phyloP scores from a whole-genome alignment of 2,888 invertebrate species.

The Adineta ricciae region DNA sequence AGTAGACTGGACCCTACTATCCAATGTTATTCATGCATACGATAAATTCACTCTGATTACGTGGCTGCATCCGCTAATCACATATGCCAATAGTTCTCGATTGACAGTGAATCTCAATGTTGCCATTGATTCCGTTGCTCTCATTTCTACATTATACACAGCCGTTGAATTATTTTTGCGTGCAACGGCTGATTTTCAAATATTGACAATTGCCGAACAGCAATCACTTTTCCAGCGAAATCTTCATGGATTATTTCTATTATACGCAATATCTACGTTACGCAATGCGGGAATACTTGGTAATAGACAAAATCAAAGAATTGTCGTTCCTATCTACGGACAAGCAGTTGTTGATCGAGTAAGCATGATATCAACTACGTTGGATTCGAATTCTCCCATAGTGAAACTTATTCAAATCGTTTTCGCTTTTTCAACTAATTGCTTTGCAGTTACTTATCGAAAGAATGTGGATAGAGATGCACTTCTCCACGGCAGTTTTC shows the following conservation, averaged over 20 bases:
- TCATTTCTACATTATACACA: neutral
- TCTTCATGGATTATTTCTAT: neutral
- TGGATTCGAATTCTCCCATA: neutral
- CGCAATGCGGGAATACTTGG: neutral
- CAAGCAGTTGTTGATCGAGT: neutral
- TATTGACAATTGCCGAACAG: neutral
- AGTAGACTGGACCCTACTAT: neutral
- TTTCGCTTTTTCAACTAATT: neutral
- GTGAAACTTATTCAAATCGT: neutral
- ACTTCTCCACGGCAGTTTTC: neutral
- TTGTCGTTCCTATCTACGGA: neutral
- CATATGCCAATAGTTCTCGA: neutral
- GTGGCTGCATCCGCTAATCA: neutral
- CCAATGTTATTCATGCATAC: neutral
- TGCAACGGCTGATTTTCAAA: neutral
- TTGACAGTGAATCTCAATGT: neutral
- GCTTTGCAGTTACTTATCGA: neutral
- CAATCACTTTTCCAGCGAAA: neutral
- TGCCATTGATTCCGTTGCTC: neutral
- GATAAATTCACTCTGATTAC: neutral
- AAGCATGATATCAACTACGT: neutral
- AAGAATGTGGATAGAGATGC: neutral
- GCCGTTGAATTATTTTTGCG: neutral
- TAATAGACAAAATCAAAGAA: neutral
- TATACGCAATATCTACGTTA: neutral